A percentile compares a stretch with the other conserved stretches of the same genome.
Conservation (phyloP, 64 coral and sea anemone species). For the Montipora capricornis region DNA sequence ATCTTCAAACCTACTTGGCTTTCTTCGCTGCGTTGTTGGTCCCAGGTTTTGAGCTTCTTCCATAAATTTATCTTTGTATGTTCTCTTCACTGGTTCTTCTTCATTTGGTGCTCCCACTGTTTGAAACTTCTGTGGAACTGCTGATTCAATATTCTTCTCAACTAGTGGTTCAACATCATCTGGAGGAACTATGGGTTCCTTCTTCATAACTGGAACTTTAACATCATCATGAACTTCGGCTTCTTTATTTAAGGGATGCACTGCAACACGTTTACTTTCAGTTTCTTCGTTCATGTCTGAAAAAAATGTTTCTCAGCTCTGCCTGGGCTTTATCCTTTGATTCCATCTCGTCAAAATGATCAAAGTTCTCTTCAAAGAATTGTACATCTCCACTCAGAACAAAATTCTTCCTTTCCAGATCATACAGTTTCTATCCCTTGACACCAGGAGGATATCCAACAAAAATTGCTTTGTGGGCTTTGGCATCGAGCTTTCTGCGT, state of each 20-base stretch:
- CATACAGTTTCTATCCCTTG: constrained; percentile 24
- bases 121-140: constrained; percentile 54
- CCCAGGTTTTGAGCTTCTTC: constrained; percentile 73
- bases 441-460: constrained; percentile 70
- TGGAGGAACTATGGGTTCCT: constrained; percentile 2
- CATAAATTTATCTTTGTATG: constrained; percentile 66
- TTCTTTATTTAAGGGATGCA: neutral
- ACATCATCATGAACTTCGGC: neutral
- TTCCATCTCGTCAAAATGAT: constrained; percentile 37
- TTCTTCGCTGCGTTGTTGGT: constrained; percentile 57
- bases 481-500: constrained; percentile 77
- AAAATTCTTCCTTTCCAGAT: constrained; percentile 66
- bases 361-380: constrained; percentile 46
- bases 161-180: constrained; percentile 21
- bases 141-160: neutral
- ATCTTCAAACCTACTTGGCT: constrained; percentile 4
- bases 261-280: constrained; percentile 15
- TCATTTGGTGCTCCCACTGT: constrained; percentile 43
- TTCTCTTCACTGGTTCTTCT: constrained; percentile 55
- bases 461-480: constrained; percentile 77
- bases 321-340: neutral
- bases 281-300: constrained; percentile 1
- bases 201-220: neutral
- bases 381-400: constrained; percentile 35
- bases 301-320: constrained; percentile 13